Evolutionary conservation across 2,797 vertebrate species (phyloP).

Genomic region (Cygnus olor): DNA sequence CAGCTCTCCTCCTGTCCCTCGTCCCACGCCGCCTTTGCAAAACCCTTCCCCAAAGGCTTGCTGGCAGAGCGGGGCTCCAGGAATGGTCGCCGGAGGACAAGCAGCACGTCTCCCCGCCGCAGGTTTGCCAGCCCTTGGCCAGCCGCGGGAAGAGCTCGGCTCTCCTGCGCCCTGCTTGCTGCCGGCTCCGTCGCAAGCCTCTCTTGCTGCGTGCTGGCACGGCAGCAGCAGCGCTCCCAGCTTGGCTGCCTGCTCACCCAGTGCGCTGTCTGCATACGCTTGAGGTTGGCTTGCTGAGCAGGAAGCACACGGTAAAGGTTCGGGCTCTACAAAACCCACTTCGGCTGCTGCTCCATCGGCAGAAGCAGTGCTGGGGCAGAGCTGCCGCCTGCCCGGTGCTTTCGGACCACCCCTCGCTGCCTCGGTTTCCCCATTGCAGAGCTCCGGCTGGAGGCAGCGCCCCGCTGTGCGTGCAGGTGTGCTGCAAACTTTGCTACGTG

Average conservation of each 20-base stretch:
- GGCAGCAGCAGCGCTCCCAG: background rate
- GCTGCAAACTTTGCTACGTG: background rate
- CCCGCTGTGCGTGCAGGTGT: background rate
- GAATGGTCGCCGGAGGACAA: background rate
- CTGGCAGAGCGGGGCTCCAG: background rate
- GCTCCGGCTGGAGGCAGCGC: background rate
- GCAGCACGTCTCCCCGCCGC: no score
- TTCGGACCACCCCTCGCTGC: background rate
- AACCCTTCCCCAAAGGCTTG: background rate
- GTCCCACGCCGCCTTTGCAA: background rate
- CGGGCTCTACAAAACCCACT: background rate
- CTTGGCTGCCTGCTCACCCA: background rate
- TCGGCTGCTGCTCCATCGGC: background rate
- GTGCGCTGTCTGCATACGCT: background rate
- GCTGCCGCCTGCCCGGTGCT: background rate
- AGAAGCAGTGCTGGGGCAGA: background rate
- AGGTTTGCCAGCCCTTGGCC: background rate
- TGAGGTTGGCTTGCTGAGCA: background rate
- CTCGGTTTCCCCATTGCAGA: background rate
- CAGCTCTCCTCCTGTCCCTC: background rate
- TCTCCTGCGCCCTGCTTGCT: no score
- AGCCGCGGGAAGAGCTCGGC: background rate
- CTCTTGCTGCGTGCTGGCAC: background rate
- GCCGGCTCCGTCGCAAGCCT: background rate
- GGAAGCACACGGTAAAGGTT: background rate